Conservation (phyloP, 2,113 vertebrate species). For the Bufo gargarizans region DNA sequence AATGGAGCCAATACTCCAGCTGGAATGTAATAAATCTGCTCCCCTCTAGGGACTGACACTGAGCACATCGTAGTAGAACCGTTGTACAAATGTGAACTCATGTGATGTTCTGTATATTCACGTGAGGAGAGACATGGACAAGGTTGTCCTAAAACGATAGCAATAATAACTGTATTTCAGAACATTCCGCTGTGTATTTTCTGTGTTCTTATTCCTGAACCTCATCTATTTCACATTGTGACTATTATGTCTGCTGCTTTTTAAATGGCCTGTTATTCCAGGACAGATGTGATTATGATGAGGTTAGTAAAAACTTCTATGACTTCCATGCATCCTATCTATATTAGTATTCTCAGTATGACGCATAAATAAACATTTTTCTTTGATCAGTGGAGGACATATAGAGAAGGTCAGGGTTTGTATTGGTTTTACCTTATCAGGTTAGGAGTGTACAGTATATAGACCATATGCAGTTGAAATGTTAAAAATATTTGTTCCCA, state of each 20-base stretch:
- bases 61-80: constrained; percentile 13
- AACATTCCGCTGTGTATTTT: background rate
- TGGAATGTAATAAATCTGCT: constrained; percentile 29
- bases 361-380: background rate
- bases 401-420: background rate
- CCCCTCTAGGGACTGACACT: background rate
- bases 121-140: background rate
- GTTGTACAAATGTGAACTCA: constrained; percentile 32
- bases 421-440: too few relatives aligned
- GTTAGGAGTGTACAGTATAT: too few relatives aligned
- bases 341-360: background rate
- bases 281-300: background rate
- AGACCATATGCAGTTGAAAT: too few relatives aligned
- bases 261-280: background rate
- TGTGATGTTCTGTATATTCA: constrained; percentile 23
- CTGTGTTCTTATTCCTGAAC: constrained; percentile 17
- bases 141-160: background rate
- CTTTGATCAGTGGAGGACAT: background rate
- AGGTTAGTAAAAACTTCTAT: constrained; percentile 4
- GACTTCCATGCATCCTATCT: background rate
- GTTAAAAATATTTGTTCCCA: too few relatives aligned
- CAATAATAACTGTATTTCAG: constrained; percentile 8
- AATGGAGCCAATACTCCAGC: constrained; percentile 22
- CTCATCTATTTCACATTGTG: constrained; percentile 22
- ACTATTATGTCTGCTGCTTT: constrained; percentile 6